Conservation (phyloP, 2,888 invertebrate genomes). For the Herminia tarsipennalis region DNA sequence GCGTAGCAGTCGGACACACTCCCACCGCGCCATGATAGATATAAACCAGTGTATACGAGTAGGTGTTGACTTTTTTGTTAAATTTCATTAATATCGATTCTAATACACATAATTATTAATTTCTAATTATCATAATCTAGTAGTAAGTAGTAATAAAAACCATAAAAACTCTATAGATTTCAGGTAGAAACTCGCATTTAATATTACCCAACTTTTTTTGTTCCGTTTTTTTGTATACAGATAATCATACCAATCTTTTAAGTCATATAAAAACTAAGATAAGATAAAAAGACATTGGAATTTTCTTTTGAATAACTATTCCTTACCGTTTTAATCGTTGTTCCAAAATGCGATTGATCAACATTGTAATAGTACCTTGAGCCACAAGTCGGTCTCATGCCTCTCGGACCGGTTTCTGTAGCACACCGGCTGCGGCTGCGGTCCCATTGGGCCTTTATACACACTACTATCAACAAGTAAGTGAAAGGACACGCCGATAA, state of each 20-base stretch:
- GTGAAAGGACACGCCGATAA: conserved; percentile 83
- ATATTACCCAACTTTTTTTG: too few species aligned
- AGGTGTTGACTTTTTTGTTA: too few species aligned
- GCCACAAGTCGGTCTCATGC: conserved; percentile 77
- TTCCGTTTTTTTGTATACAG: too few species aligned
- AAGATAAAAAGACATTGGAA: conserved; percentile 16
- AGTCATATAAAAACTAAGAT: not conserved
- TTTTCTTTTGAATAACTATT: conserved; percentile 34
- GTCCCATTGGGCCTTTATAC: conserved; percentile 66
- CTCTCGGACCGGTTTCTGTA: conserved; percentile 76
- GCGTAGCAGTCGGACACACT: too few species aligned
- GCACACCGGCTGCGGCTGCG: conserved; percentile 80
- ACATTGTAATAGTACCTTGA: conserved; percentile 78
- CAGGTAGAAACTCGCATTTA: too few species aligned
- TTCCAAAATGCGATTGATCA: conserved; percentile 81
- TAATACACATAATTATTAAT: too few species aligned
- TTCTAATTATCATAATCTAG: too few species aligned
- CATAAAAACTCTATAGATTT: too few species aligned
- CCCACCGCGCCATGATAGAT: too few species aligned
- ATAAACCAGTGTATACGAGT: too few species aligned
- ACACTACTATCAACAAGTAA: conserved; percentile 63
- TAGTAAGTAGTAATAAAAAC: too few species aligned
- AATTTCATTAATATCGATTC: too few species aligned
- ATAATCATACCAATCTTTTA: not conserved
- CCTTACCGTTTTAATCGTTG: conserved; percentile 63